Evolutionary conservation across 2,797 vertebrate species (phyloP).

Genomic region (Graptemys geographica): DNA sequence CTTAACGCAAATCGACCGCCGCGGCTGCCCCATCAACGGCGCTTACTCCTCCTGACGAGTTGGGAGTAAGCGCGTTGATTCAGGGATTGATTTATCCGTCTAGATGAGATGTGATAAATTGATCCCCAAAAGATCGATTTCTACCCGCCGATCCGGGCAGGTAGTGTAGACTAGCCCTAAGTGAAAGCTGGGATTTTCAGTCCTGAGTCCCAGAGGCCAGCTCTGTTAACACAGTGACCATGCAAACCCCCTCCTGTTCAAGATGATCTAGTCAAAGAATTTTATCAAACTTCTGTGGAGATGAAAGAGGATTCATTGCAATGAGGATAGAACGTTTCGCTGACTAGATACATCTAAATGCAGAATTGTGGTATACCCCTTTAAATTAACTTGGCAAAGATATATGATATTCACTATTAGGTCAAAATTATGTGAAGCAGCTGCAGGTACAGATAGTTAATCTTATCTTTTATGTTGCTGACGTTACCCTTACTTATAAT

Average conservation of each 20-base stretch:
- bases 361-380: slow-evolving; percentile 17
- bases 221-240: not conserved
- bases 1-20: no score
- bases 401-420: slow-evolving; percentile 50
- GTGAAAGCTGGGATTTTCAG: not conserved
- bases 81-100: no score
- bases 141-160: no score
- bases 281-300: not conserved
- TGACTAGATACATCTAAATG: not conserved
- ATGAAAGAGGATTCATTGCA: not conserved
- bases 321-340: not conserved
- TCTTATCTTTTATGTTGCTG: slow-evolving; percentile 65
- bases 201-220: not conserved
- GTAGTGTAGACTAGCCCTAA: not conserved
- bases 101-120: no score
- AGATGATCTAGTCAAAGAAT: not conserved
- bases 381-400: slow-evolving; percentile 55
- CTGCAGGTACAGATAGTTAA: slow-evolving; percentile 73
- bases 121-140: no score
- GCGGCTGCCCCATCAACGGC: no score
- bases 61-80: no score
- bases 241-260: not conserved
- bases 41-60: no score
- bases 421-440: slow-evolving; percentile 73
- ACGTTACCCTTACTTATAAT: slow-evolving; percentile 65